These are phyloP conservation scores for Archaeoteleia sp. DNA, from an alignment of 2,888 invertebrate species.

Conservation along the genomic window DNA sequence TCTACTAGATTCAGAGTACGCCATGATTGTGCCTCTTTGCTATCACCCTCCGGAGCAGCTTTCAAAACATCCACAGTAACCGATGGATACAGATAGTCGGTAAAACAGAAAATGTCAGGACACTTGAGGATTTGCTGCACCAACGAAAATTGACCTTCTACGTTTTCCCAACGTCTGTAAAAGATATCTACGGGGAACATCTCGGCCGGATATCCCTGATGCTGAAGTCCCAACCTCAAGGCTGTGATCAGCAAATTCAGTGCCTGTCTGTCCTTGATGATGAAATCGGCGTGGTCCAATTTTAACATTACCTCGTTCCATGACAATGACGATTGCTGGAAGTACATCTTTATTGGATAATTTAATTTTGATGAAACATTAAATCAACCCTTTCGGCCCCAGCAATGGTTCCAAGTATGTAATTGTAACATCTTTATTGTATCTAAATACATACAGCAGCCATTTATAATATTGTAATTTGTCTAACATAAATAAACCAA, in stretches of 20 bases:
- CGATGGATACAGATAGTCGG: constrained; percentile 91
- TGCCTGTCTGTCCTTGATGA: constrained; percentile 90
- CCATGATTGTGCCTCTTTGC: constrained; percentile 93
- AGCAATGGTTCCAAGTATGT: too few relatives aligned
- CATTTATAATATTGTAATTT: too few relatives aligned
- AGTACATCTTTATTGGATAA: constrained; percentile 13
- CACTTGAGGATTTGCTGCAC: constrained; percentile 90
- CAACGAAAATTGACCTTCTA: constrained; percentile 94
- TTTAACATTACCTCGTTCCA: constrained; percentile 96
- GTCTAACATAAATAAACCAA: too few relatives aligned
- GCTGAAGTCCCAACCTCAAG: constrained; percentile 86
- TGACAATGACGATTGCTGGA: constrained; percentile 82
- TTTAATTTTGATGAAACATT: constrained; percentile 1
- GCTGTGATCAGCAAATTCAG: constrained; percentile 89
- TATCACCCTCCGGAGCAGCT: constrained; percentile 95
- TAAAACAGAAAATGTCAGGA: constrained; percentile 95
- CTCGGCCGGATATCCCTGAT: constrained; percentile 82
- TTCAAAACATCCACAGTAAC: constrained; percentile 93
- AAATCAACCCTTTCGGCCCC: too few relatives aligned
- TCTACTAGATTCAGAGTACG: too few relatives aligned
- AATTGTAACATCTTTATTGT: too few relatives aligned
- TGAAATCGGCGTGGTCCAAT: constrained; percentile 93
- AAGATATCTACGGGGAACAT: constrained; percentile 91
- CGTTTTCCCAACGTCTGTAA: constrained; percentile 94
- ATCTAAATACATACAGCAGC: too few relatives aligned